Evolutionary conservation across 1,140 invertebrate species (phyloP).

Genomic region (Dufourea novaeangliae): DNA sequence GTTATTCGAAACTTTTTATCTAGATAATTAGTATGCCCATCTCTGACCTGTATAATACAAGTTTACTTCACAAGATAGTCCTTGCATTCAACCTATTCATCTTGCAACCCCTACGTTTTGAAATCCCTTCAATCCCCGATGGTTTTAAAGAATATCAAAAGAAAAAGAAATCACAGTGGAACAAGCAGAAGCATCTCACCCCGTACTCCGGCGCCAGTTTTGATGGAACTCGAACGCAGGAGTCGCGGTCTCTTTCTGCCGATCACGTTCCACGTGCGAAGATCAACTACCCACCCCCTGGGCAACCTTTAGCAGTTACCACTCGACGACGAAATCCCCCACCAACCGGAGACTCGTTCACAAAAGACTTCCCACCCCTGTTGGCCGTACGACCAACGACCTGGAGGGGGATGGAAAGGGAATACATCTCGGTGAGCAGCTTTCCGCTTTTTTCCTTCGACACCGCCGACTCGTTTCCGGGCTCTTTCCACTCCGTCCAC

Average conservation of each 20-base stretch:
- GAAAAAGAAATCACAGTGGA: background rate
- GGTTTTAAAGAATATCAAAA: background rate
- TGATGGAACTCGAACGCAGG: constrained; percentile 6
- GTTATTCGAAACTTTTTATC: no score
- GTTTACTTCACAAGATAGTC: background rate
- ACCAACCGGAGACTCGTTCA: background rate
- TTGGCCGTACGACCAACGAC: background rate
- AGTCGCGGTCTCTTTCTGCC: constrained; percentile 22
- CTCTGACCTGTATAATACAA: no score
- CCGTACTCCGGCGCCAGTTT: background rate
- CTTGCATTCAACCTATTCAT: background rate
- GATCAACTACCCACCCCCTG: constrained; percentile 36
- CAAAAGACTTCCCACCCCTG: background rate
- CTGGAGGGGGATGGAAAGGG: constrained; percentile 12
- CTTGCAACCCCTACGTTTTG: background rate
- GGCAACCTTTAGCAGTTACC: constrained; percentile 36
- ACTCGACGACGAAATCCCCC: constrained; percentile 37
- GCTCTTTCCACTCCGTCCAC: background rate
- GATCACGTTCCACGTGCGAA: constrained; percentile 37
- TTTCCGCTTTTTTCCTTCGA: constrained; percentile 39
- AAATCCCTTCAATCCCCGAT: background rate
- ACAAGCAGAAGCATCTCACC: background rate
- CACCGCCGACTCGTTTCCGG: constrained; percentile 18
- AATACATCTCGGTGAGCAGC: constrained; percentile 45
- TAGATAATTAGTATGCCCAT: no score